Percentiles rank a stretch among this genome's conserved stretches.
Evolutionary conservation across 2,888 invertebrate genomes (phyloP).

Genomic region (Stegana nigrithorax): DNA sequence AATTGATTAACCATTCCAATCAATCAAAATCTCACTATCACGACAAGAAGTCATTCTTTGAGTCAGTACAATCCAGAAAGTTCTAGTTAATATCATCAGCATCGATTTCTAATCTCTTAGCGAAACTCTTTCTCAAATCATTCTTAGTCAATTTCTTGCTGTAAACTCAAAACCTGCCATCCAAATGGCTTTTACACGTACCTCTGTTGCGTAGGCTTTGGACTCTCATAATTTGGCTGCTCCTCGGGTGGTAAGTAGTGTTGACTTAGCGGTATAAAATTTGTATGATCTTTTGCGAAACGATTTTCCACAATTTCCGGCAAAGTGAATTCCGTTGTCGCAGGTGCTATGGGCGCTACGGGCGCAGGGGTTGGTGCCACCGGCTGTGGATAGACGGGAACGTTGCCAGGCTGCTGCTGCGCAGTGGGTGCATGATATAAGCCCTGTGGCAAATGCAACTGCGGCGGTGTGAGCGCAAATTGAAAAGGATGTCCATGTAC

Average conservation of each 20-base stretch:
- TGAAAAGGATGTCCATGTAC: slow-evolving; percentile 23
- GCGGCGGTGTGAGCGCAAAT: slow-evolving; percentile 4
- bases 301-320: slow-evolving; percentile 66
- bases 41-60: too few relatives aligned
- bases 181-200: too few relatives aligned
- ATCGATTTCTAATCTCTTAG: too few relatives aligned
- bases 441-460: slow-evolving; percentile 7
- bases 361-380: slow-evolving; percentile 41
- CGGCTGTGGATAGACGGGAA: slow-evolving; percentile 23
- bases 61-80: too few relatives aligned
- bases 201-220: slow-evolving; percentile 45
- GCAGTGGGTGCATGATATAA: not conserved
- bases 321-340: slow-evolving; percentile 57
- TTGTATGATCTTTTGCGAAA: slow-evolving; percentile 38
- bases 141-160: too few relatives aligned
- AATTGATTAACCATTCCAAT: too few relatives aligned
- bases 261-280: slow-evolving; percentile 59
- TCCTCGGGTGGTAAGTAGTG: slow-evolving; percentile 61
- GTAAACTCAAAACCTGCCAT: too few relatives aligned
- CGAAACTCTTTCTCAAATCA: too few relatives aligned
- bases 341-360: slow-evolving; percentile 41
- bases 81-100: too few relatives aligned
- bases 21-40: too few relatives aligned
- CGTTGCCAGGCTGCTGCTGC: too few relatives aligned
- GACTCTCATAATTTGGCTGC: slow-evolving; percentile 54